Evolutionary conservation across 2,797 vertebrate genomes (phyloP), one percentile per base, ranked within the genome.

Genomic region (Pseudomugil gertrudae): DNA sequence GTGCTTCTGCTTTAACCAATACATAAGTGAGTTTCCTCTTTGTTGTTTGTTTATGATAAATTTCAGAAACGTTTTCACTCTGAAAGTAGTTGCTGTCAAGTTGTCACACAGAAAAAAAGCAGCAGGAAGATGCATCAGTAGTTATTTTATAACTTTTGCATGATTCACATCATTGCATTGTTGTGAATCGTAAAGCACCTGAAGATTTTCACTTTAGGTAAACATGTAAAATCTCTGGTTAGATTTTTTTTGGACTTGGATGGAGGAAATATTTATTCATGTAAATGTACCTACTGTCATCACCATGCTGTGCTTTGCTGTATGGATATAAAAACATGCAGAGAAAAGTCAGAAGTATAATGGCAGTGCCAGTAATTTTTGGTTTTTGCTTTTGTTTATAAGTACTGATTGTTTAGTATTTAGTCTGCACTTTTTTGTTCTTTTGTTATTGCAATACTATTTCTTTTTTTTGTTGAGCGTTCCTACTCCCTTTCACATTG

Each of bases 391-490:
- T 33, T 36, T 51, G 13, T 57, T 51, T 29, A 3, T 57, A 21
- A n/a, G 21, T 38, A 24, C 45, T 24, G 26, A 59, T 47, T 48
- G 13, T 40, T 24, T 27, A 67, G 27, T 40, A 17, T 52, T 52
- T 59, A n/a, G 7, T 45, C 55, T 24, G 29, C 51, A 65, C 30
- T 30, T 59, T 24, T 40, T 23, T 63, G 45, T 50, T 56, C 23
- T 59, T 35, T 55, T 67, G 23, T 63, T 45, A 59, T 64, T 66
- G 52, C 50, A 43, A 6, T 33, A 9, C 23, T 48, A 30, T 66
- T 63, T 61, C 63, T 56, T 66, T 63, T 61, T 66, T 56, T 68
- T 76, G 69, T 53, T 72, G 62, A 78, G 52, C 74, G 72, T 68
- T 70, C 63, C 43, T 35, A 56, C 67, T 36, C 66, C 61, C 35